Percentiles rank a stretch among this genome's conserved stretches.
phyloP scores from a whole-genome alignment of 2,113 vertebrate species.

The Nothobranchius kuhntae region DNA sequence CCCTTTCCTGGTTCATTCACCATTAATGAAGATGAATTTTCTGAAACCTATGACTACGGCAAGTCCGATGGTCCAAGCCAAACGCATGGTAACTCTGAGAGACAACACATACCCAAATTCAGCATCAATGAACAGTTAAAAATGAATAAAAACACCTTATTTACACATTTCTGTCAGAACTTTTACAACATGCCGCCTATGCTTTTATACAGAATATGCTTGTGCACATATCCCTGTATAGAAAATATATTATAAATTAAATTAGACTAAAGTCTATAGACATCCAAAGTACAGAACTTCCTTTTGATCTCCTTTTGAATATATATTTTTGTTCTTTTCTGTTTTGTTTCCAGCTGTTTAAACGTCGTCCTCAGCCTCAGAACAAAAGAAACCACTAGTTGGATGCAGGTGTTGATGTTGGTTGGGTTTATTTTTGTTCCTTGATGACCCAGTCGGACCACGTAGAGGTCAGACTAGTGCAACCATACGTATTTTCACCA shows the following conservation, averaged over 20 bases:
- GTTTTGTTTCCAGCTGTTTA: conserved; percentile 53
- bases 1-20: conserved; percentile 68
- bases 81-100: conserved; percentile 81
- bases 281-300: conserved; percentile 79
- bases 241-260: conserved; percentile 83
- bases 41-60: conserved; percentile 79
- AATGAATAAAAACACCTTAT: conserved; percentile 88
- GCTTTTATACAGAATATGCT: conserved; percentile 82
- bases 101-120: conserved; percentile 82
- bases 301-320: conserved; percentile 50
- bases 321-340: conserved; percentile 33
- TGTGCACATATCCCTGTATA: conserved; percentile 79
- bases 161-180: conserved; percentile 82
- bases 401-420: conserved; percentile 43
- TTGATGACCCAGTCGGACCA: conserved; percentile 31
- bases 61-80: conserved; percentile 80
- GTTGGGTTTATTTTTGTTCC: conserved; percentile 17
- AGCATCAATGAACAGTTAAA: conserved; percentile 84
- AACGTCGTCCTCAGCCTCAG: conserved; percentile 45
- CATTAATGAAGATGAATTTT: conserved; percentile 78
- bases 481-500: conserved; percentile 64
- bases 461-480: conserved; percentile 35
- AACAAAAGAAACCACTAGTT: conserved; percentile 60
- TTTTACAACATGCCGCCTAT: conserved; percentile 85
- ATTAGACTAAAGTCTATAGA: conserved; percentile 80